Conservation (phyloP, 2,888 invertebrate genomes). For the Alcis repandata region DNA sequence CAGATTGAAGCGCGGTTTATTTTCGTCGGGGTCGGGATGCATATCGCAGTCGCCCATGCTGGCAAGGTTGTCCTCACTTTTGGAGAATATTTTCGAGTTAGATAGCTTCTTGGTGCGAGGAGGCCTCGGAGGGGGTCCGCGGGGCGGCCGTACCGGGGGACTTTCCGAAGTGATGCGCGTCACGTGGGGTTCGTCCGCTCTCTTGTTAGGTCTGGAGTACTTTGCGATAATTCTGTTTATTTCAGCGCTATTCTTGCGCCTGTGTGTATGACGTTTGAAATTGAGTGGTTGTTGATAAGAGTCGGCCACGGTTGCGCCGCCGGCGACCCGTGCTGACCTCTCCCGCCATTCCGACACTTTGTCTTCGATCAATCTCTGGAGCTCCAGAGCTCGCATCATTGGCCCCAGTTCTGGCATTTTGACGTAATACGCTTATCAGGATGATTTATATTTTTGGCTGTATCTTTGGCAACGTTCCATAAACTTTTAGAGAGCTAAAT, state of each 20-base stretch:
- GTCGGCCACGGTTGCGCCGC: constrained; percentile 76
- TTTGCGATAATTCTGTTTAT: constrained; percentile 86
- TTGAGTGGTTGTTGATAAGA: constrained; percentile 84
- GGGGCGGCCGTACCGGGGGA: constrained; percentile 72
- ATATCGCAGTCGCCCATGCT: constrained; percentile 71
- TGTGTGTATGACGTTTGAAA: constrained; percentile 82
- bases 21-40: constrained; percentile 63
- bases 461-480: constrained; percentile 48
- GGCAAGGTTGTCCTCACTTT: constrained; percentile 79
- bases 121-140: constrained; percentile 72
- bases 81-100: constrained; percentile 68
- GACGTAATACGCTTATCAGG: constrained; percentile 45
- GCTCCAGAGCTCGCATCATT: constrained; percentile 82
- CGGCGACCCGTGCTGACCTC: constrained; percentile 82
- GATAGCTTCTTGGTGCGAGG: constrained; percentile 66
- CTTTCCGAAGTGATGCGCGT: constrained; percentile 58
- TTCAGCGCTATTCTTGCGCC: constrained; percentile 84
- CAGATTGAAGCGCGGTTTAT: constrained; percentile 60
- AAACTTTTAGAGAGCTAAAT: constrained; percentile 35
- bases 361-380: constrained; percentile 83
- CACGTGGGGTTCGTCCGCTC: constrained; percentile 70
- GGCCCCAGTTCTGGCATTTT: constrained; percentile 83
- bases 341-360: constrained; percentile 84
- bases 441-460: constrained; percentile 48
- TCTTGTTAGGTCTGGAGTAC: constrained; percentile 79